Conservation (phyloP, 2,888 invertebrate genomes). For the Noctua janthina region DNA sequence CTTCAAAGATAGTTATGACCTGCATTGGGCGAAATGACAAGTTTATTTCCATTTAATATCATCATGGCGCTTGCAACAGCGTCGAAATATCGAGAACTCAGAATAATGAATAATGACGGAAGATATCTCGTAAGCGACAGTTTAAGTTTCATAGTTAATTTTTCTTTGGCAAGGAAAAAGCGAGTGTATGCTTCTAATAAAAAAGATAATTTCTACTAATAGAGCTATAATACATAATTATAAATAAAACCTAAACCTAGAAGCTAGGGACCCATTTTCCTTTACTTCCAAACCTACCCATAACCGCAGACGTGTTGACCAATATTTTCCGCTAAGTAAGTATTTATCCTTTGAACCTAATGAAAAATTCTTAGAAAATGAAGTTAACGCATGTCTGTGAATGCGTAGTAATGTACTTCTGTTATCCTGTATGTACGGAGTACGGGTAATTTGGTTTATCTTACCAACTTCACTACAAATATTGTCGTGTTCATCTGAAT, state of each 20-base stretch:
- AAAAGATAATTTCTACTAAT: not conserved
- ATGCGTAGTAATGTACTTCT: constrained; percentile 15
- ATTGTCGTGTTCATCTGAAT: constrained; percentile 43
- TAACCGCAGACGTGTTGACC: constrained; percentile 32
- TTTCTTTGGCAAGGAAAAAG: constrained; percentile 1
- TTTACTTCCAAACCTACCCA: constrained; percentile 27
- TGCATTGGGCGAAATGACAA: constrained; percentile 1
- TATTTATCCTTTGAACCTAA: constrained; percentile 14
- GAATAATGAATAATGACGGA: too few relatives aligned
- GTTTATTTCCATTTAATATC: constrained; percentile 9
- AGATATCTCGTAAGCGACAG: too few relatives aligned
- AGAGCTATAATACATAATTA: not conserved
- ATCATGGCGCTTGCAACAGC: too few relatives aligned
- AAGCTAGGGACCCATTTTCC: constrained; percentile 35
- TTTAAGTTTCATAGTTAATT: not conserved
- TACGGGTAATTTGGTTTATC: constrained; percentile 15
- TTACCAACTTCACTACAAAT: constrained; percentile 6
- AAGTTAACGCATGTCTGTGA: constrained; percentile 23
- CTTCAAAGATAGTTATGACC: constrained; percentile 40
- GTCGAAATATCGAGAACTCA: too few relatives aligned
- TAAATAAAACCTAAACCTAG: not conserved
- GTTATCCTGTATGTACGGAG: constrained; percentile 8
- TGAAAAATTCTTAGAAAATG: constrained; percentile 42
- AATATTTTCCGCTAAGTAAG: constrained; percentile 30
- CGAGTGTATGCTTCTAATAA: not conserved